A percentile compares a stretch with the other conserved stretches of the same genome.
These are phyloP conservation scores for Sebastes fasciatus DNA, from an alignment of 2,113 vertebrate genomes.

Conservation along the genomic window DNA sequence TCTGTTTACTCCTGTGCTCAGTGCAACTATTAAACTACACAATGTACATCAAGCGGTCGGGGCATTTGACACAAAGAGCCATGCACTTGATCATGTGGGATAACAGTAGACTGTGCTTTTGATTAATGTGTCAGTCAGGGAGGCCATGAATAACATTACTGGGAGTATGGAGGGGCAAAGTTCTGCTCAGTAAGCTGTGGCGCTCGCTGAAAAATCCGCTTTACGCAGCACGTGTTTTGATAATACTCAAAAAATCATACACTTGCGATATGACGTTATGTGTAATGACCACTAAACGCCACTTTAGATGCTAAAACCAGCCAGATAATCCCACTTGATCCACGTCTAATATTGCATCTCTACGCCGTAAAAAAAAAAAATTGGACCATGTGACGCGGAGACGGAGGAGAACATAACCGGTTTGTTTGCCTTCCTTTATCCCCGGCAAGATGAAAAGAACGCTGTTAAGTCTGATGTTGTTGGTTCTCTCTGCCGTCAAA, in stretches of 20 bases:
- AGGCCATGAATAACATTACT: conserved; percentile 58
- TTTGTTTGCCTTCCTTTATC: conserved; percentile 73
- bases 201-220: background rate
- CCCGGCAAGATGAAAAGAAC: conserved; percentile 59
- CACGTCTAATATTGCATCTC: conserved; percentile 13
- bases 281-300: conserved; percentile 17
- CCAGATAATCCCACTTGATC: conserved; percentile 33
- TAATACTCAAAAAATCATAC: background rate
- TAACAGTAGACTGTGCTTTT: conserved; percentile 53
- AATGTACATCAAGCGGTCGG: conserved; percentile 37
- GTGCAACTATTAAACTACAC: conserved; percentile 47
- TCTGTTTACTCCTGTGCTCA: conserved; percentile 35
- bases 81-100: conserved; percentile 47
- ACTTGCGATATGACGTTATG: background rate
- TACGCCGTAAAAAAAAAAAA: background rate
- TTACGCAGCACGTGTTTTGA: conserved; percentile 8
- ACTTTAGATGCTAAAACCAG: conserved; percentile 28
- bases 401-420: conserved; percentile 38
- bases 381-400: conserved; percentile 16
- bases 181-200: background rate
- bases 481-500: conserved; percentile 67
- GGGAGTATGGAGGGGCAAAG: conserved; percentile 2
- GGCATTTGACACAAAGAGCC: conserved; percentile 43
- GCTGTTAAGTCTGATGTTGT: conserved; percentile 64
- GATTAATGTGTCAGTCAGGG: conserved; percentile 63